phyloP scores from a whole-genome alignment of 1,140 invertebrate genomes.

The Xylocopa sonorina region DNA sequence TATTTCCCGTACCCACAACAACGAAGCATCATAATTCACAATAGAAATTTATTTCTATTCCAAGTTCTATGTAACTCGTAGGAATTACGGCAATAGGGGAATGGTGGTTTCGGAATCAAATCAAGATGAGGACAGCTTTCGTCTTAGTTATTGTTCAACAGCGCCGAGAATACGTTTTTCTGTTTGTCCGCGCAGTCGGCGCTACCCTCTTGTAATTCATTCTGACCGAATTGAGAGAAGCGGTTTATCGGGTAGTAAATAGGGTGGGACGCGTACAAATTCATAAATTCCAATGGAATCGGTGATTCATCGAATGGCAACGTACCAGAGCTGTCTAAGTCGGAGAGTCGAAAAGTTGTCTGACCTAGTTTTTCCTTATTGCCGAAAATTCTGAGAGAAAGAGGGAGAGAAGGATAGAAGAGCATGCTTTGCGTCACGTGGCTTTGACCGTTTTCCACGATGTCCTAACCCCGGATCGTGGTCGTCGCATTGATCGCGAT shows the following conservation, averaged over 20 bases:
- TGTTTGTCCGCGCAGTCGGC: background rate
- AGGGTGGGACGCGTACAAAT: background rate
- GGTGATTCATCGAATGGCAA: conserved; percentile 49
- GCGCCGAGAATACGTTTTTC: background rate
- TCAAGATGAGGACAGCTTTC: background rate
- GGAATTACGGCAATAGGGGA: no score
- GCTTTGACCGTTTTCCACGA: conserved; percentile 33
- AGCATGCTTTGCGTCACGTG: conserved; percentile 19
- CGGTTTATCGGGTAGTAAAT: background rate
- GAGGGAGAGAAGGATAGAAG: background rate
- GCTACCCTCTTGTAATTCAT: background rate
- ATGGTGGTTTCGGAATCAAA: no score
- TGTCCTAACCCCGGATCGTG: background rate
- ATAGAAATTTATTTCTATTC: no score
- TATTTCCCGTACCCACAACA: conserved; percentile 20
- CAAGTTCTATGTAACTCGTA: no score
- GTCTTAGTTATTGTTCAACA: background rate
- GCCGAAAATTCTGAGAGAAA: conserved; percentile 33
- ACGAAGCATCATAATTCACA: no score
- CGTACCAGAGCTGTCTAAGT: conserved; percentile 44
- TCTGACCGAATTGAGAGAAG: background rate
- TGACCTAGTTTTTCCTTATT: conserved; percentile 51
- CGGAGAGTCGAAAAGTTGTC: conserved; percentile 23
- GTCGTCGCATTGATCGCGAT: background rate
- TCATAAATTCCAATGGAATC: conserved; percentile 31